phyloP scores from a whole-genome alignment of 2,888 invertebrate genomes.

The Calameuta pallipes region DNA sequence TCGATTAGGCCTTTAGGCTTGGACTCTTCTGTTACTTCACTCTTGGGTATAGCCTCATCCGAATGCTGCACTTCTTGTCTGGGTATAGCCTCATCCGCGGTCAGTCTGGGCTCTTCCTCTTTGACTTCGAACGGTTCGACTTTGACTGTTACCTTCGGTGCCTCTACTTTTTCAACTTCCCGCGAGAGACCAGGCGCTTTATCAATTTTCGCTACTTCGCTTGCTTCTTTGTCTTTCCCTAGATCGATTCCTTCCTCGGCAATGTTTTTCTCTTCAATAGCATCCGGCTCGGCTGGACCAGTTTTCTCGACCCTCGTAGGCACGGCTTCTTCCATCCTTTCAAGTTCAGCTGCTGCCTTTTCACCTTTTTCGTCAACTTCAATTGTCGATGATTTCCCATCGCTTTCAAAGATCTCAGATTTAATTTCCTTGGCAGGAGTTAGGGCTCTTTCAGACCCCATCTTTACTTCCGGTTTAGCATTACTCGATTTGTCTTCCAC shows the following conservation, averaged over 20 bases:
- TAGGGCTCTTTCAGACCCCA: background rate
- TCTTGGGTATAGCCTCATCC: background rate
- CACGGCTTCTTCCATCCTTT: background rate
- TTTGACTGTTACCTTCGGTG: background rate
- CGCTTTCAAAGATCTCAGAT: background rate
- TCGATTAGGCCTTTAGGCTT: background rate
- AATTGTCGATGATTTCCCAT: background rate
- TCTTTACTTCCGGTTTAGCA: background rate
- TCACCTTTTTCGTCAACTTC: background rate
- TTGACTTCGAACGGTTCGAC: background rate
- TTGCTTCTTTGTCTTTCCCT: background rate
- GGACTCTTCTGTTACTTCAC: background rate
- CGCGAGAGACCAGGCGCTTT: background rate
- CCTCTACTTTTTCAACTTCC: background rate
- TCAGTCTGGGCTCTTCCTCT: background rate
- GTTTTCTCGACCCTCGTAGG: background rate
- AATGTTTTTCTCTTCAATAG: background rate
- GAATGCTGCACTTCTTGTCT: too few species aligned
- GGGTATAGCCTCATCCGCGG: background rate
- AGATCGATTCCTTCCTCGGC: background rate
- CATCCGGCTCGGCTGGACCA: background rate
- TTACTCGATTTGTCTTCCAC: background rate
- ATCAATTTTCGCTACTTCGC: background rate
- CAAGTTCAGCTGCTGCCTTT: background rate
- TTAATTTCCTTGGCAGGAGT: background rate